Conservation (phyloP, 1,140 invertebrate species). For the Diachasmimorpha longicaudata region DNA sequence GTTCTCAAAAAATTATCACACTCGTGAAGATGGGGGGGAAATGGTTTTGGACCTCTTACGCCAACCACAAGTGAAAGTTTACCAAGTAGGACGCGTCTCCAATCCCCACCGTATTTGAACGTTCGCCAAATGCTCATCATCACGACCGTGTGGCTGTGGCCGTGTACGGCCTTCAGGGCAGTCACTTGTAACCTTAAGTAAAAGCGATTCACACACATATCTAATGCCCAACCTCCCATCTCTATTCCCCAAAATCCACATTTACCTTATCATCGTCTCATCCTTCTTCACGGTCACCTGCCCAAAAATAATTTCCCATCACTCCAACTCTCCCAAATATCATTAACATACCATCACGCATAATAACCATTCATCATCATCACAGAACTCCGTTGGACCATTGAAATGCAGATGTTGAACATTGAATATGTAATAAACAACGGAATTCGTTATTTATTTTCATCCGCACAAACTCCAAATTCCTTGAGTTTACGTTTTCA, state of each 20-base stretch:
- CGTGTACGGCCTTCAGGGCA: constrained; percentile 14
- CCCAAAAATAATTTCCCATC: neutral
- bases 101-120: constrained; percentile 48
- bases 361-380: neutral
- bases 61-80: constrained; percentile 61
- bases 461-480: neutral
- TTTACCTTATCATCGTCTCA: neutral
- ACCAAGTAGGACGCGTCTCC: constrained; percentile 57
- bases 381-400: too few species aligned
- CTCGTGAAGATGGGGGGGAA: constrained; percentile 32
- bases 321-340: neutral
- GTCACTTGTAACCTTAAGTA: constrained; percentile 13
- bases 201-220: constrained; percentile 15
- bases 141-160: constrained; percentile 18
- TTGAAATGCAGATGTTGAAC: too few species aligned
- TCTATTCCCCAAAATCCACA: neutral
- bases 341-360: neutral
- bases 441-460: neutral
- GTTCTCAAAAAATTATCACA: constrained; percentile 30
- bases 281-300: neutral
- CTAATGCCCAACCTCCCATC: neutral
- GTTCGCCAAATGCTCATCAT: constrained; percentile 54
- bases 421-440: neutral
- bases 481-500: neutral
- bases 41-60: constrained; percentile 55